Evolutionary conservation across 2,888 invertebrate genomes (phyloP), one percentile per base, ranked within the genome.

Genomic region (Lasius fuliginosus): DNA sequence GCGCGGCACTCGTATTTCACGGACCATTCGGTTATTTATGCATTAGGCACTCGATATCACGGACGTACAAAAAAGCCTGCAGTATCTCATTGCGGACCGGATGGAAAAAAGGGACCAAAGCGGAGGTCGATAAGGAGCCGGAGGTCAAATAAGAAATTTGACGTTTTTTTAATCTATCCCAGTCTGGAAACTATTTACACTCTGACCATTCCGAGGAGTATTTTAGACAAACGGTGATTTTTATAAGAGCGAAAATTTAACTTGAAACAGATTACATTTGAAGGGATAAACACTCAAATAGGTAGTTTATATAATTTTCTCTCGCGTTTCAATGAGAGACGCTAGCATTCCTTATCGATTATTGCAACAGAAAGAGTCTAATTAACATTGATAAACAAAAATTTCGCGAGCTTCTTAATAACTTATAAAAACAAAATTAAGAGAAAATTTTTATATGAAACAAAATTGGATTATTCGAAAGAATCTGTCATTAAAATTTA

Each of bases 101-200:
- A 23, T 9, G 75, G 83, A 88, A 84, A 87, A 85, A 5, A 33
- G 71, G 86, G 83, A 83, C 75, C 75, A 82, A 86, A 84, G 86
- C 88, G 71, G 62, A 83, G 86, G 73, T 69, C 81, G 86, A 90
- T 89, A 87, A 86, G 83, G 85, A 85, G 77, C 73, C 77, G 86
- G 84, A 85, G 87, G 85, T 85, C 74, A 89, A 87, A 82, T 89
- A 87, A 89, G 82, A 82, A 76, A 85, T 83, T 86, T 73, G 40
- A 83, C 86, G 81, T 82, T 82, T 85, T 40, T 56, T 79, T 73
- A 81, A 89, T 87, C 75, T 60, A 60, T 1, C 60, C 27, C 23
- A 42, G 65, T 27, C 85, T 46, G 18, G 83, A 65, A 74, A 81
- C 75, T 83, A 75, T 81, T 83, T 69, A 11, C 30, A 30, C n/a